Evolutionary conservation across 2,113 vertebrate genomes (phyloP), one percentile per base, ranked within the genome.

Genomic region (Gavia stellata): DNA sequence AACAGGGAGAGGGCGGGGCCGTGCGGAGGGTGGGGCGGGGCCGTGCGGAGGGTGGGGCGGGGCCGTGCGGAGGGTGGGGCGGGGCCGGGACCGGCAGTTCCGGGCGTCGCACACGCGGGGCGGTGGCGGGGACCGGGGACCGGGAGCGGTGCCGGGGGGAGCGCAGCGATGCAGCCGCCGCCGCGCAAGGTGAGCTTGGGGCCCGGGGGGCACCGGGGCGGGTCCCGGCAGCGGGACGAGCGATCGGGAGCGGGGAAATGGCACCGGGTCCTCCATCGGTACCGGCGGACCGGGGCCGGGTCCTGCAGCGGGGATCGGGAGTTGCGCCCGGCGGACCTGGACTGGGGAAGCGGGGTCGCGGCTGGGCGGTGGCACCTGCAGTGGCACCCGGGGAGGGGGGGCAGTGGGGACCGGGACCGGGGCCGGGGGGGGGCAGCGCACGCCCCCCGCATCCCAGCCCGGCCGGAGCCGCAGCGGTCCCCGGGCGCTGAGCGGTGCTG

Each of bases 121-220:
- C 24, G 47, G 12, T 56, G 53, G 79, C 23, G 38, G 78, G 14
- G 50, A 47, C 19, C 18, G 45, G 24, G 26, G 9, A 38, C 8
- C 12, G 33, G 29, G 56, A 23, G 8, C 90, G 94, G 95, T 70
- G 80, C 29, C 6, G n/a, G 50, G 70, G 86, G 50, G 28, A 55
- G 12, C 33, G 65, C 34, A 13, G 90, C 78, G 24, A 98, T 98
- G 98, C 98, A 98, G 97, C 98, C 98, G 65, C 98, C 98, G 65
- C 98, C 98, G 49, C 96, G 98, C 74, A 98, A 98, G 97, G 98
- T 98, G 86, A 98, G 98, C 71, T 50, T 18, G 28, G 77, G 55
- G 55, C 28, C 45, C 8, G 8, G 33, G 31, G 62, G 33, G 17
- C 53, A 6, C 14, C 10, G 21, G 65, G 21, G 5, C 20, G 36